Evolutionary conservation across 2,113 vertebrate genomes (phyloP).

Genomic region (Prolemur simus): DNA sequence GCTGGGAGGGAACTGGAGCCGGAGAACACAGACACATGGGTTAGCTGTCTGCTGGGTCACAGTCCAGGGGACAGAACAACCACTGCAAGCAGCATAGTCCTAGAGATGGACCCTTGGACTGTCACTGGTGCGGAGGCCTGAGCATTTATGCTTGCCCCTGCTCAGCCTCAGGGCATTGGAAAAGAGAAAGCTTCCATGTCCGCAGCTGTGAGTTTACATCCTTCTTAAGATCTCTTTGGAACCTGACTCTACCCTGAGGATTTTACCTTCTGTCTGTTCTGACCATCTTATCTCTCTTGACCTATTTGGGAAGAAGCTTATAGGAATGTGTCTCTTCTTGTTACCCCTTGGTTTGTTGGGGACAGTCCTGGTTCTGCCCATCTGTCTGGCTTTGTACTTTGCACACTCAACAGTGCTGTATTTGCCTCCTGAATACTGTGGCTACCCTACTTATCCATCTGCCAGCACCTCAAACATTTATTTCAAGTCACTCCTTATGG

Average conservation of each 20-base stretch:
- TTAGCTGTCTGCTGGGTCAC: neutral
- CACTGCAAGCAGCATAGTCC: neutral
- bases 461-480: neutral
- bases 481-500: neutral
- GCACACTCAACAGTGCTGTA: neutral
- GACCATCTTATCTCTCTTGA: neutral
- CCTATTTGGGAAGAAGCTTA: neutral
- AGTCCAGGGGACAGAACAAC: neutral
- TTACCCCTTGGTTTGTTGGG: neutral
- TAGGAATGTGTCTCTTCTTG: neutral
- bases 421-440: neutral
- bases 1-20: neutral
- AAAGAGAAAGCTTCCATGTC: neutral
- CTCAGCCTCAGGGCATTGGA: neutral
- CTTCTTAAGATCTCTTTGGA: neutral
- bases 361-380: neutral
- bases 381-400: neutral
- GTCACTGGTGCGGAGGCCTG: accelerated
- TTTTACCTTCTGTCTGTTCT: neutral
- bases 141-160: neutral
- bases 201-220: neutral
- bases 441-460: neutral
- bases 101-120: neutral
- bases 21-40: neutral
- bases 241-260: neutral